A percentile compares a stretch with the other conserved stretches of the same genome.
Evolutionary conservation across 1,140 invertebrate genomes (phyloP).

Genomic region (Orussus abietinus): DNA sequence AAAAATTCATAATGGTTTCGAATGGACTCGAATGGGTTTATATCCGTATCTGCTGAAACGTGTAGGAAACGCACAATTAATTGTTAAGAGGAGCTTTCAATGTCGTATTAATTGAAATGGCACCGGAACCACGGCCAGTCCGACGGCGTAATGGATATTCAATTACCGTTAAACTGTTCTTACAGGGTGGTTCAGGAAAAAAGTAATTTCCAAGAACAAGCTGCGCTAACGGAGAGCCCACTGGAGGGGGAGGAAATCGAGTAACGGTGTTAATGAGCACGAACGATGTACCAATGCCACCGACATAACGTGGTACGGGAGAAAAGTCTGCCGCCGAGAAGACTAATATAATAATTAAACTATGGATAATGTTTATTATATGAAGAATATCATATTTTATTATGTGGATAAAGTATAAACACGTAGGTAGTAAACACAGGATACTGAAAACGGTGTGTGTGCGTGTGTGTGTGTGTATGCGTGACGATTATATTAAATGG

Average conservation of each 20-base stretch:
- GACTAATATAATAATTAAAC: conserved; percentile 42
- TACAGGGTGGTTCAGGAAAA: conserved; percentile 50
- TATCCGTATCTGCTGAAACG: too few species aligned
- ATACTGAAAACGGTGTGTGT: conserved; percentile 32
- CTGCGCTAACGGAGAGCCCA: conserved; percentile 28
- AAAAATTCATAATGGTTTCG: too few species aligned
- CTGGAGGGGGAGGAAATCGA: conserved; percentile 21
- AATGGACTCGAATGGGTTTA: too few species aligned
- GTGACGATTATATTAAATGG: too few species aligned
- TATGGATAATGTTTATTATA: conserved; percentile 45
- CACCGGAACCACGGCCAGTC: too few species aligned
- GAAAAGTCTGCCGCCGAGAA: conserved; percentile 41
- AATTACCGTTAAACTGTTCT: conserved; percentile 22
- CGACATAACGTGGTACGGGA: conserved; percentile 30
- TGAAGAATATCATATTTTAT: conserved; percentile 47
- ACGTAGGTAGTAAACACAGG: conserved; percentile 30
- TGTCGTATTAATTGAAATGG: too few species aligned
- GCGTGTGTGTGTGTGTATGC: too few species aligned
- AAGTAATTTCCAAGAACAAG: conserved; percentile 45
- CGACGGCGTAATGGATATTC: too few species aligned
- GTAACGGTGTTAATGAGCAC: conserved; percentile 25
- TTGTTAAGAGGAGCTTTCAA: too few species aligned
- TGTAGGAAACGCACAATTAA: too few species aligned
- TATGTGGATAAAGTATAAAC: conserved; percentile 43
- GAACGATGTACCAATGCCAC: conserved; percentile 23